Evolutionary conservation across 2,113 vertebrate genomes (phyloP).

Genomic region (Phodopus roborovskii): DNA sequence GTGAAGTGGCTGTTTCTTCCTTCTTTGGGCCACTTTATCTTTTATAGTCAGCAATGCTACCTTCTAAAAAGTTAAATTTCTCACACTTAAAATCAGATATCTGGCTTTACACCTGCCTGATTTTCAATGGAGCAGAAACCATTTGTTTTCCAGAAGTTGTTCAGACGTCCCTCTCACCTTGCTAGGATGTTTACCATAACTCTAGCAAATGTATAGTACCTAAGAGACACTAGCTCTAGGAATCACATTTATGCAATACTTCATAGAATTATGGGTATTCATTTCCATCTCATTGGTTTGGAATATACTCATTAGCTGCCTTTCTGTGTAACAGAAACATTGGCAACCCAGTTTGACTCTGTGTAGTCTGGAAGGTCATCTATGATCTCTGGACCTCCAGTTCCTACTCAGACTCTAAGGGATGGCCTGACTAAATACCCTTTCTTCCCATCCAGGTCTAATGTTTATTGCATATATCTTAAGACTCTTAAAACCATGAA

Average conservation of each 20-base stretch:
- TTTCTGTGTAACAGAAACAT: neutral
- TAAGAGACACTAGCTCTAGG: neutral
- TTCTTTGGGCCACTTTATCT: neutral
- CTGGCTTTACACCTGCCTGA: neutral
- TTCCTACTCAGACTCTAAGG: neutral
- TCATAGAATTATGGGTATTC: neutral
- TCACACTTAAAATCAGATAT: neutral
- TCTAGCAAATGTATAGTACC: neutral
- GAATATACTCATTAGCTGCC: neutral
- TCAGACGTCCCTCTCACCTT: neutral
- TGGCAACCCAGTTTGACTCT: neutral
- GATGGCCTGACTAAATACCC: neutral
- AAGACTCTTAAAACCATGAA: constrained; percentile 17
- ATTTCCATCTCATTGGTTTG: neutral
- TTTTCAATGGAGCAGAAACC: neutral
- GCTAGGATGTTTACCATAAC: neutral
- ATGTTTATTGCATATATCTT: constrained; percentile 27
- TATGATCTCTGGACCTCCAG: neutral
- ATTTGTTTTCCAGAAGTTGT: neutral
- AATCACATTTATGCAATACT: neutral
- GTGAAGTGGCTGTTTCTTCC: neutral
- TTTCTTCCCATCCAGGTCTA: neutral
- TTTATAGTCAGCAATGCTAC: neutral
- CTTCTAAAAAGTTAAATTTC: constrained; percentile 8
- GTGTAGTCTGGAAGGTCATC: neutral